phyloP scores from a whole-genome alignment of 2,113 vertebrate genomes.

The Mormyrus lacerda region DNA sequence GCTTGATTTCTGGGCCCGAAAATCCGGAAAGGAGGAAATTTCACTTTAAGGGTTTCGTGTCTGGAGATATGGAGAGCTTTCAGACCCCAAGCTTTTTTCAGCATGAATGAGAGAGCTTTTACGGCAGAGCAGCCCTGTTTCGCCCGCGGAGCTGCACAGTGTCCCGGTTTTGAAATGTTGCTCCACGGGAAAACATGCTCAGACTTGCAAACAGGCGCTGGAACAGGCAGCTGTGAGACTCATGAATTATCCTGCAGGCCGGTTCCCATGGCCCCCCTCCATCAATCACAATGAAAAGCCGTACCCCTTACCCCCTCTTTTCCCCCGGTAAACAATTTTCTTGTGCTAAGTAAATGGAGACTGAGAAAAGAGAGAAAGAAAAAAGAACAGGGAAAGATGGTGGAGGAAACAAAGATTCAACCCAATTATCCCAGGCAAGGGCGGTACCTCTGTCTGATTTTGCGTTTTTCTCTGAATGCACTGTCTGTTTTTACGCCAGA shows the following conservation, averaged over 20 bases:
- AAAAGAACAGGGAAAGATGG: conserved; percentile 3
- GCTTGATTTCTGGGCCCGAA: neutral
- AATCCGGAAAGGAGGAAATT: neutral
- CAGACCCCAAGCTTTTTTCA: neutral
- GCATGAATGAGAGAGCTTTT: too few relatives aligned
- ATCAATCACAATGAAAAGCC: conserved; percentile 48
- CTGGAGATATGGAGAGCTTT: neutral
- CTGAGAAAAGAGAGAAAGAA: neutral
- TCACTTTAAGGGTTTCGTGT: neutral
- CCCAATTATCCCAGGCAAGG: conserved; percentile 40
- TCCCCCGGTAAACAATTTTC: conserved; percentile 43
- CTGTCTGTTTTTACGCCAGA: conserved; percentile 14
- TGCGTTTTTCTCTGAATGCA: conserved; percentile 21
- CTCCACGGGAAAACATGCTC: conserved; percentile 23
- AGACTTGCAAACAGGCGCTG: conserved; percentile 31
- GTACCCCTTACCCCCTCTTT: conserved; percentile 1
- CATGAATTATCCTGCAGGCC: conserved; percentile 39
- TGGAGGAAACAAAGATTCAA: conserved; percentile 19
- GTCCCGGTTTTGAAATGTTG: conserved; percentile 22
- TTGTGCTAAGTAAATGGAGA: conserved; percentile 46
- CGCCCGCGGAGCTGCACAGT: conserved; percentile 3
- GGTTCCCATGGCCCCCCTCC: conserved; percentile 45
- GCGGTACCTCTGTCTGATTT: conserved; percentile 30
- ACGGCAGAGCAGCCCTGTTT: neutral
- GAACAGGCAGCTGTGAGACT: conserved; percentile 31